A percentile compares a stretch with the other conserved stretches of the same genome.
These are phyloP conservation scores for Drosophila repleta DNA, from an alignment of 1,140 invertebrate genomes.

Conservation along the genomic window DNA sequence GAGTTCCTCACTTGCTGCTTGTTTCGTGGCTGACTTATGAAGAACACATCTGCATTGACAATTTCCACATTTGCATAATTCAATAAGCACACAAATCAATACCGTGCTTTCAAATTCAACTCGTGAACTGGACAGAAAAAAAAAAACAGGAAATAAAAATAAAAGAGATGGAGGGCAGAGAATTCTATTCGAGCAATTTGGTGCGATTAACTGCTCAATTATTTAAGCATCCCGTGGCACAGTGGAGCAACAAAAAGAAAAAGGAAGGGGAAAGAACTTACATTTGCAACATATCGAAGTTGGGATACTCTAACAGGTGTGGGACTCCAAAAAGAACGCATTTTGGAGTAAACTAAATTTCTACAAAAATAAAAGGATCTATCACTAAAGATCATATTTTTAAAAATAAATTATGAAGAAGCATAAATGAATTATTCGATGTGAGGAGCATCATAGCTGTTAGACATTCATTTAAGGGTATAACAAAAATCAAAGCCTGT, in stretches of 20 bases:
- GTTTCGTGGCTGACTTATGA: slow-evolving; percentile 22
- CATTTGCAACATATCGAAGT: neutral
- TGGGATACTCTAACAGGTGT: neutral
- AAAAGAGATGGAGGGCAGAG: slow-evolving; percentile 23
- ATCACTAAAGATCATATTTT: too few species aligned
- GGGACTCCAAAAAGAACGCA: too few species aligned
- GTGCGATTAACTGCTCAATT: slow-evolving; percentile 82
- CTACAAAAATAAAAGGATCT: neutral
- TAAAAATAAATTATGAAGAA: too few species aligned
- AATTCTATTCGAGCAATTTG: slow-evolving; percentile 78
- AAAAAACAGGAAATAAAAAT: neutral
- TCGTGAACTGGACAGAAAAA: slow-evolving; percentile 15
- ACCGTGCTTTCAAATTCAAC: slow-evolving; percentile 14
- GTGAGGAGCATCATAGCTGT: too few species aligned
- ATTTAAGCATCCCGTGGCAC: slow-evolving; percentile 74
- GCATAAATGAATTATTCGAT: too few species aligned
- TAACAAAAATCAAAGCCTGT: slow-evolving; percentile 54
- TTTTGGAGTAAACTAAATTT: neutral
- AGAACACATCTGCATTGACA: slow-evolving; percentile 59
- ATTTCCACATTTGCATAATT: slow-evolving; percentile 76
- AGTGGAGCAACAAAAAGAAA: neutral
- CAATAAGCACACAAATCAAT: slow-evolving; percentile 72
- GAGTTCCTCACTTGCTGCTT: neutral
- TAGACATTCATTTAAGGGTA: neutral
- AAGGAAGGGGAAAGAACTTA: slow-evolving; percentile 11